These are phyloP conservation scores for Amphibalanus amphitrite DNA, from an alignment of 1,140 invertebrate genomes.

Conservation along the genomic window DNA sequence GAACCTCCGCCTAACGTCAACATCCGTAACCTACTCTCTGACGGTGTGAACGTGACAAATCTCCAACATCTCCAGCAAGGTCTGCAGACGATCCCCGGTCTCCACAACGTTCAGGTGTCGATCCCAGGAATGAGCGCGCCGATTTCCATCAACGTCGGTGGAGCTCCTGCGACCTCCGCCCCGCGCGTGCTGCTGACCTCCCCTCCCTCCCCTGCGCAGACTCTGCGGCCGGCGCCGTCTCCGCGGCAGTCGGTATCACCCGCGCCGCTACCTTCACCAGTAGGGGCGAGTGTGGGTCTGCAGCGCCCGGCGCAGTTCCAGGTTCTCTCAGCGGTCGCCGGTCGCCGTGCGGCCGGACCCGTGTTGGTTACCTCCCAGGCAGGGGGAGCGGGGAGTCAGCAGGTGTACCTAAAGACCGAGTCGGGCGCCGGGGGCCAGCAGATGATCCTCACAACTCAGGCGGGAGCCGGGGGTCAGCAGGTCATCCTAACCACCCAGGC, in stretches of 20 bases:
- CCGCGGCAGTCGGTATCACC: not conserved
- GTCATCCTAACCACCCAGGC: not conserved
- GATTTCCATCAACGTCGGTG: conserved; percentile 34
- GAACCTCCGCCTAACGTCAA: not conserved
- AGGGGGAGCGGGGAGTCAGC: not conserved
- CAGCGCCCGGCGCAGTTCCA: not conserved
- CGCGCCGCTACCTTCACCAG: not conserved
- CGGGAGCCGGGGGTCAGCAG: not conserved
- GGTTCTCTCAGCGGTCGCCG: not conserved
- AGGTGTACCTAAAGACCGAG: not conserved
- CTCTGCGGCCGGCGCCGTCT: not conserved
- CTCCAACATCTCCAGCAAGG: not conserved
- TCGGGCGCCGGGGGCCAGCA: not conserved
- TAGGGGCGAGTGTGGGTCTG: not conserved
- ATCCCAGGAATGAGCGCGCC: conserved; percentile 56
- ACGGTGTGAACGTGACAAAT: not conserved
- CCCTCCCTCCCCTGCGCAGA: not conserved
- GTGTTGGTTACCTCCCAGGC: not conserved
- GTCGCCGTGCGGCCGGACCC: not conserved
- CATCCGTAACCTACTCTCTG: not conserved
- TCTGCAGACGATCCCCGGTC: conserved; percentile 24
- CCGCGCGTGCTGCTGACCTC: not conserved
- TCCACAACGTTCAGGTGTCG: conserved; percentile 63
- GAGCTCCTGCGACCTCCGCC: not conserved
- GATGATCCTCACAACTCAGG: not conserved